Conservation (phyloP, 1,140 invertebrate genomes). For the Campoletis sonorensis region DNA sequence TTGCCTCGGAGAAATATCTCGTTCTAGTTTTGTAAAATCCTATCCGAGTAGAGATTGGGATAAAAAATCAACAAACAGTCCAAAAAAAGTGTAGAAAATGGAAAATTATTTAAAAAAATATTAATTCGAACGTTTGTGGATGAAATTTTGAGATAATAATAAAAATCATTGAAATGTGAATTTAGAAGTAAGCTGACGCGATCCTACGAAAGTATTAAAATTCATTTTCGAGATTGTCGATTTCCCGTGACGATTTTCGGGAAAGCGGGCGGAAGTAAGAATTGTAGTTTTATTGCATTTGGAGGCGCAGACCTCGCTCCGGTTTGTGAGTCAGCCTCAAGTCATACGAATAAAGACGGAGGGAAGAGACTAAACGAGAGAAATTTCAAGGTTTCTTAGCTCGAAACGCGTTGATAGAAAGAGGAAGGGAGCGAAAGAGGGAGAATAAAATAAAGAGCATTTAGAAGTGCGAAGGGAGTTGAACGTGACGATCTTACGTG, state of each 20-base stretch:
- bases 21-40: no score
- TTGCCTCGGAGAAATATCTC: no score
- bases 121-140: no score
- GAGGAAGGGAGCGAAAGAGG: not conserved
- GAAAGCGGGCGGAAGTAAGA: not conserved
- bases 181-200: no score
- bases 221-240: not conserved
- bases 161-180: no score
- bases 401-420: not conserved
- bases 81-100: no score
- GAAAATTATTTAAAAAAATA: no score
- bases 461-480: not conserved
- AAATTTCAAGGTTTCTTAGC: not conserved
- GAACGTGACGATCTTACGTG: not conserved
- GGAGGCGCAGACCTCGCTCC: not conserved
- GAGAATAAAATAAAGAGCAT: not conserved
- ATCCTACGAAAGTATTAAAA: no score
- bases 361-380: not conserved
- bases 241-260: not conserved
- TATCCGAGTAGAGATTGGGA: no score
- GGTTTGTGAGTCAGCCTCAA: not conserved
- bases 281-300: not conserved
- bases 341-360: not conserved
- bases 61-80: no score
- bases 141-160: no score